These are phyloP conservation scores for Lasioglossum pauxillum DNA, from an alignment of 2,888 invertebrate species.

Conservation along the genomic window DNA sequence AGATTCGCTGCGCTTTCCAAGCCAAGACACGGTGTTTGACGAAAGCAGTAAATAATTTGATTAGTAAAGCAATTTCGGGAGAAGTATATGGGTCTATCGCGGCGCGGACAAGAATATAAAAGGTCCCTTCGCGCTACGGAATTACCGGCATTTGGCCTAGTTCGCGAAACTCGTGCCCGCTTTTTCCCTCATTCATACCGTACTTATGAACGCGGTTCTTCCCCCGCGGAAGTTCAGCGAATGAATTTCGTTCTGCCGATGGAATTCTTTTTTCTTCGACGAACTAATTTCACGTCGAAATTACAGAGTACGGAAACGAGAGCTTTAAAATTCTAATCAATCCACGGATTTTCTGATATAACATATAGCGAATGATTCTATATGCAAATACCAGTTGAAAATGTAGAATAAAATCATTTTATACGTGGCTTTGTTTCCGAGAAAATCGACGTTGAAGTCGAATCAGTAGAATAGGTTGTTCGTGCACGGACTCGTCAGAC, in stretches of 20 bases:
- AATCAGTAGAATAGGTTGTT: background rate
- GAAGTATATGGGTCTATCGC: background rate
- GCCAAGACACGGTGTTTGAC: background rate
- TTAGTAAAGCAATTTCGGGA: constrained; percentile 30
- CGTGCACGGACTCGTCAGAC: background rate
- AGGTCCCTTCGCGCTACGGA: constrained; percentile 28
- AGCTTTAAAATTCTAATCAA: background rate
- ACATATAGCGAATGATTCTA: background rate
- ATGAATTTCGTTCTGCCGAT: background rate
- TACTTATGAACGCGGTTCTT: constrained; percentile 7
- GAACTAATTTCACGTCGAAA: background rate
- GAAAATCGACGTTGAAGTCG: background rate
- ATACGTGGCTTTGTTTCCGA: background rate
- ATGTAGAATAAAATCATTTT: background rate
- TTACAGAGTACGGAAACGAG: background rate
- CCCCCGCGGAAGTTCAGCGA: background rate
- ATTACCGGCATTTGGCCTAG: constrained; percentile 52
- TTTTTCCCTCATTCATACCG: constrained; percentile 7
- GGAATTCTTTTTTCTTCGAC: background rate
- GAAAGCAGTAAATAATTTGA: constrained; percentile 20
- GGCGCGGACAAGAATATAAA: constrained; percentile 4
- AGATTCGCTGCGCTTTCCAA: background rate
- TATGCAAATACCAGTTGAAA: background rate
- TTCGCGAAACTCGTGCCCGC: constrained; percentile 31
- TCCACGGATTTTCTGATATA: constrained; percentile 2